Evolutionary conservation across 2,113 vertebrate genomes (phyloP).

Genomic region (Ptyas mucosa): DNA sequence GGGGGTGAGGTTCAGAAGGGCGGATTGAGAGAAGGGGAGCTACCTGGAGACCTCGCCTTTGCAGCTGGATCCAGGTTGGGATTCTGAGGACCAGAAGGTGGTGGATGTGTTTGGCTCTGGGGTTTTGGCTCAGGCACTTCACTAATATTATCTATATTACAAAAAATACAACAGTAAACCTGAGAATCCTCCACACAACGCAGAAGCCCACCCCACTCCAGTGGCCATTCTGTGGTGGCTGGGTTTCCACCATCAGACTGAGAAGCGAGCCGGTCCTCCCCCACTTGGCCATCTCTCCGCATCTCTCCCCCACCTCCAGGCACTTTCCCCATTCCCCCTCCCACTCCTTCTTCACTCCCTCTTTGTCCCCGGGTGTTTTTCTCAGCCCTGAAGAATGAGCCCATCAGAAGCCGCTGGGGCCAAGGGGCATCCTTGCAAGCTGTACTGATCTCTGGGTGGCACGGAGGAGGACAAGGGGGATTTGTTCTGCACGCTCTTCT

Average conservation of each 20-base stretch:
- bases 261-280: neutral
- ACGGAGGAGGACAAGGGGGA: constrained; percentile 58
- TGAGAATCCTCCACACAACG: neutral
- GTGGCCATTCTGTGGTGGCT: neutral
- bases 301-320: neutral
- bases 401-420: constrained; percentile 40
- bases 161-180: constrained; percentile 16
- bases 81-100: neutral
- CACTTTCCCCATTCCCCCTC: neutral
- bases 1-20: neutral
- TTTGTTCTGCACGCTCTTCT: constrained; percentile 65
- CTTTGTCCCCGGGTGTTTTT: constrained; percentile 12
- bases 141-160: constrained; percentile 17
- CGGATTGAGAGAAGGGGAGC: neutral
- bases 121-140: neutral
- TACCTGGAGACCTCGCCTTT: neutral
- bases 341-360: neutral
- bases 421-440: constrained; percentile 41
- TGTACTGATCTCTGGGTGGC: constrained; percentile 55
- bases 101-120: constrained; percentile 6
- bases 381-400: constrained; percentile 46
- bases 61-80: neutral
- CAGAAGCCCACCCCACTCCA: neutral
- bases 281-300: neutral
- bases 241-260: neutral